Evolutionary conservation across 2,113 vertebrate genomes (phyloP).

Genomic region (Pangasianodon hypophthalmus): DNA sequence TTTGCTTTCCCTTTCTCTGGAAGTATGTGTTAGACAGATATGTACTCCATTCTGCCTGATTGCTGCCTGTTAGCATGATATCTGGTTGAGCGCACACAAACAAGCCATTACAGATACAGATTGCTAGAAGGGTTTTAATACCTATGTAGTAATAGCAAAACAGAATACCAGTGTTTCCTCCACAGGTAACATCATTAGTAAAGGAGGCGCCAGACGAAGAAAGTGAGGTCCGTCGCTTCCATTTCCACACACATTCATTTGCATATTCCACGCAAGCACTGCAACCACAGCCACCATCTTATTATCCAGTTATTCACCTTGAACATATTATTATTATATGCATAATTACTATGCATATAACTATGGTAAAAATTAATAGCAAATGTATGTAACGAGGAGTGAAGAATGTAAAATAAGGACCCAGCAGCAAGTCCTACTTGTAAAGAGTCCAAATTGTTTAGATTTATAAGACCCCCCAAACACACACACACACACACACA

Average conservation of each 20-base stretch:
- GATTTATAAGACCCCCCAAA: neutral
- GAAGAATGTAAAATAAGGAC: neutral
- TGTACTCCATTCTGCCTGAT: neutral
- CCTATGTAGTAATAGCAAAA: neutral
- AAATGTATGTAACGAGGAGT: neutral
- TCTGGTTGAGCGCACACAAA: slow-evolving; percentile 58
- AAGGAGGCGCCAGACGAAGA: neutral
- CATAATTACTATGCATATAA: neutral
- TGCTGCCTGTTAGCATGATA: slow-evolving; percentile 70
- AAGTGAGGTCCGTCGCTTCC: neutral
- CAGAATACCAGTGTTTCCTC: neutral
- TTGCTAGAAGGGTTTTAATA: slow-evolving; percentile 1
- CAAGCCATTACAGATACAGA: slow-evolving; percentile 44
- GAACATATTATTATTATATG: neutral
- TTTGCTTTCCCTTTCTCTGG: neutral
- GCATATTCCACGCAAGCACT: neutral
- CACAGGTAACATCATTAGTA: neutral
- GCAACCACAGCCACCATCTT: neutral
- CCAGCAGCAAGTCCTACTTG: neutral
- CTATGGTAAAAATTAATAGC: neutral
- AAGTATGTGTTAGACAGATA: neutral
- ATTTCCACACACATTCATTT: neutral
- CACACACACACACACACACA: neutral
- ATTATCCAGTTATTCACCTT: neutral
- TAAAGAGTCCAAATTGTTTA: neutral